Evolutionary conservation across 1,140 invertebrate species (phyloP).

Genomic region (Hestina assimilis): DNA sequence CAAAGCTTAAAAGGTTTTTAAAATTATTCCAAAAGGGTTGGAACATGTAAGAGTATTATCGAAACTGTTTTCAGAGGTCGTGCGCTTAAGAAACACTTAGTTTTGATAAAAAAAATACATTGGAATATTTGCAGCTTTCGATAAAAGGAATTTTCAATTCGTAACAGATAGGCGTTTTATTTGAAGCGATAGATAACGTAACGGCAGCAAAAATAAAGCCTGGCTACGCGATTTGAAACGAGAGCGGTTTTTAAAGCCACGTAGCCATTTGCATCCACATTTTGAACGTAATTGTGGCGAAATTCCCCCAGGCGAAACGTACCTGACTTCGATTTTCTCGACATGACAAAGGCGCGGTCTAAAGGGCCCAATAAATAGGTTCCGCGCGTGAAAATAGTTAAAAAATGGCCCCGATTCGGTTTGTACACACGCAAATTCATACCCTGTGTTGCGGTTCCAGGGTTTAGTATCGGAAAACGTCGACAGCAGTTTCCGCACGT

Average conservation of each 20-base stretch:
- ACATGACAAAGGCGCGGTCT: conserved; percentile 74
- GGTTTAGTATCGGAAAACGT: conserved; percentile 37
- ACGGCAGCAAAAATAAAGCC: conserved; percentile 64
- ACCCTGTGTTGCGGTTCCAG: conserved; percentile 36
- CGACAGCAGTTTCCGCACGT: conserved; percentile 34
- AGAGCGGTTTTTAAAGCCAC: conserved; percentile 58
- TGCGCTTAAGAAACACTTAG: conserved; percentile 23
- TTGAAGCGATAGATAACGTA: conserved; percentile 68
- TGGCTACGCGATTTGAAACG: conserved; percentile 32
- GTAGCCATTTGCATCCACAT: conserved; percentile 69
- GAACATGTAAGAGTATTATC: conserved; percentile 1
- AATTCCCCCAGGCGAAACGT: conserved; percentile 52
- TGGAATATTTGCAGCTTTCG: conserved; percentile 33
- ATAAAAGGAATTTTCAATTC: conserved; percentile 53
- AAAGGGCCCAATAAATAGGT: conserved; percentile 70
- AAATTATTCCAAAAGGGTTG: not conserved
- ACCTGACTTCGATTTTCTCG: conserved; percentile 71
- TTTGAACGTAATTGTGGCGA: conserved; percentile 69
- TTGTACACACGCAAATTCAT: conserved; percentile 42
- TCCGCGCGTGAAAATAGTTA: conserved; percentile 65
- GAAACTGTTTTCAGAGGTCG: conserved; percentile 7
- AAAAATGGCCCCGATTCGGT: conserved; percentile 46
- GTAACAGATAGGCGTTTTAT: conserved; percentile 68
- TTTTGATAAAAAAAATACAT: conserved; percentile 17
- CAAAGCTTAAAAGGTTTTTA: not conserved